Conservation (phyloP, 1,140 invertebrate genomes). For the Doryteuthis pealeii region DNA sequence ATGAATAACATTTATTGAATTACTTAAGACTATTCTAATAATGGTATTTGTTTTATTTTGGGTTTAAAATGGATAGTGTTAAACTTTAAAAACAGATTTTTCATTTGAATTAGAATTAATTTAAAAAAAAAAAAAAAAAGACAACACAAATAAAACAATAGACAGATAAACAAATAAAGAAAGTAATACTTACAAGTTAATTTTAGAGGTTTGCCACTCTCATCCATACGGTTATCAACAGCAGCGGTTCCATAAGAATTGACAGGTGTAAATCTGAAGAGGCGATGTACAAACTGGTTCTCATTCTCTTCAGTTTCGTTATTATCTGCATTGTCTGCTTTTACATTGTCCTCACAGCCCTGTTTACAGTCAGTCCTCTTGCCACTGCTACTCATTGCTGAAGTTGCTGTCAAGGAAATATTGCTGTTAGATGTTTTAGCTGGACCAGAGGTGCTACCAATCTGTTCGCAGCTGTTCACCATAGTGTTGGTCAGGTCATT, state of each 20-base stretch:
- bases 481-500: not conserved
- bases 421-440: not conserved
- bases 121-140: not conserved
- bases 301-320: slow-evolving; percentile 22
- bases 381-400: not conserved
- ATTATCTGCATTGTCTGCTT: slow-evolving; percentile 29
- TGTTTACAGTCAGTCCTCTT: not conserved
- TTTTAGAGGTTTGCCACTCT: slow-evolving; percentile 55
- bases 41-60: too few relatives aligned
- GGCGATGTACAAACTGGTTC: slow-evolving; percentile 18
- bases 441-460: not conserved
- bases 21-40: too few relatives aligned
- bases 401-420: not conserved
- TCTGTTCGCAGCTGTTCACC: not conserved
- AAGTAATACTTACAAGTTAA: slow-evolving; percentile 45
- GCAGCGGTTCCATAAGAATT: slow-evolving; percentile 62
- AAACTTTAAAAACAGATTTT: too few relatives aligned
- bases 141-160: too few relatives aligned
- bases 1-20: too few relatives aligned
- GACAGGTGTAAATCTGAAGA: slow-evolving; percentile 57
- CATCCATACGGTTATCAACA: slow-evolving; percentile 44
- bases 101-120: too few relatives aligned
- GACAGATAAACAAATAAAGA: not conserved
- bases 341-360: slow-evolving; percentile 13
- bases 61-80: too few relatives aligned